phyloP scores from a whole-genome alignment of 2,113 vertebrate genomes.

The Gobio gobio region DNA sequence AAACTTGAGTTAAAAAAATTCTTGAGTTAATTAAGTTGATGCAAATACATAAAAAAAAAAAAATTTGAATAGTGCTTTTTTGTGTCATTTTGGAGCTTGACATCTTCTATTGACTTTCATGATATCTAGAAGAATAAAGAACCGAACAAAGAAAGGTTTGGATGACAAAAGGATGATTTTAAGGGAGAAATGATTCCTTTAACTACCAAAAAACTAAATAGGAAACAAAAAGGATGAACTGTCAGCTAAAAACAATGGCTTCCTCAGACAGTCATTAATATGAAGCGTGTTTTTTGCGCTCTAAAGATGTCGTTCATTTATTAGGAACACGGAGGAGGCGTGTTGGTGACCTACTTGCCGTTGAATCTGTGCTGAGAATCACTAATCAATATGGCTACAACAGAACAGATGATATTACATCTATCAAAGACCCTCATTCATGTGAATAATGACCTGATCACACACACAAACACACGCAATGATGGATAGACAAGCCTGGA shows the following conservation, averaged over 20 bases:
- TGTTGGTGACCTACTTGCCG: conserved; percentile 29
- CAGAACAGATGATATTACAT: background rate
- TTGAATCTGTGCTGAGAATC: background rate
- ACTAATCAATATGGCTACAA: conserved; percentile 13
- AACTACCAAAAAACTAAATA: background rate
- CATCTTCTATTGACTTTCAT: background rate
- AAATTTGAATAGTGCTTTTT: background rate
- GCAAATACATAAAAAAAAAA: too few species aligned
- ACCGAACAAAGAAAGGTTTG: background rate
- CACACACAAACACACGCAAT: background rate
- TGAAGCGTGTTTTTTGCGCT: background rate
- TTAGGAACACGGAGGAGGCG: conserved; percentile 18
- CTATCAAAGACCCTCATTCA: background rate
- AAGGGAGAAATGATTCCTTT: background rate
- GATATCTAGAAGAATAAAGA: too few species aligned
- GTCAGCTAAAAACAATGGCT: background rate
- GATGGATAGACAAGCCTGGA: background rate
- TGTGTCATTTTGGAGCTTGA: background rate
- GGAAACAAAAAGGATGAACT: background rate
- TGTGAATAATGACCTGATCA: conserved; percentile 19
- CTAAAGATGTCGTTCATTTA: background rate
- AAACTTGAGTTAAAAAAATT: too few species aligned
- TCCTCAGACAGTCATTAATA: conserved; percentile 5
- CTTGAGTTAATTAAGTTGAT: too few species aligned
- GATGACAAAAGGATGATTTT: background rate